Base-by-base conservation (phyloP, 2,113 vertebrate species). In the Oncorhynchus keta region DNA sequence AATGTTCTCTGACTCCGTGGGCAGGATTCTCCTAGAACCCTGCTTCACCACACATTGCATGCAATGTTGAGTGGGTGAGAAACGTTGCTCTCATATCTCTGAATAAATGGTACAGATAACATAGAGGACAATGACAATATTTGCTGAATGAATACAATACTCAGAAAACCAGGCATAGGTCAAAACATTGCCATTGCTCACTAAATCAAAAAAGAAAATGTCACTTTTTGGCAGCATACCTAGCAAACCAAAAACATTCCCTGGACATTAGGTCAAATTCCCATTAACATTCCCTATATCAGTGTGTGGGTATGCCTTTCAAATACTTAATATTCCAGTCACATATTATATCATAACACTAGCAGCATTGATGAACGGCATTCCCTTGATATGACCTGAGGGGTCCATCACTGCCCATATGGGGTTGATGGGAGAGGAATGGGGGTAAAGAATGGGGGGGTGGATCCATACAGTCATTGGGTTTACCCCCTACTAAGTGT, bases 1-100 rank as follows among this genome's bases (percentile, higher is more conserved):
- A 14, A 57, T 68, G 78, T 75, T 74, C 79, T n/a, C 71, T 76
- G 67, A 45, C 55, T 76, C 57, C 26, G 57, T 51, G 26, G 70
- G 32, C 22, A 0, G 45, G 30, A 80, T 2, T 57, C 67, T 74
- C 64, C 48, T n/a, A 3, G 35, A 7, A 57, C 4, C 3, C 22
- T 24, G 72, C 20, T 55, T 5, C 8, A 70, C 20, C 30, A 20
- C 49, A 2, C 72, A 0, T 55, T 74, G 71, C 72, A 45, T 45
- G 39, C 8, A 75, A 6, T 69, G 18, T 16, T 73, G 83, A 81
- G 76, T 77, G 66, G 35, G 39, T 4, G 20, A 11, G 76, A 70
- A 69, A 69, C 2, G 73, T 55, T 49, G 75, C 80, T 68, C 24
- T 24, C 55, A 18, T 14, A 57, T 4, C 55, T 20, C 55, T 18